Evolutionary conservation across 1,140 invertebrate species (phyloP).

Genomic region (Drosophila orena): DNA sequence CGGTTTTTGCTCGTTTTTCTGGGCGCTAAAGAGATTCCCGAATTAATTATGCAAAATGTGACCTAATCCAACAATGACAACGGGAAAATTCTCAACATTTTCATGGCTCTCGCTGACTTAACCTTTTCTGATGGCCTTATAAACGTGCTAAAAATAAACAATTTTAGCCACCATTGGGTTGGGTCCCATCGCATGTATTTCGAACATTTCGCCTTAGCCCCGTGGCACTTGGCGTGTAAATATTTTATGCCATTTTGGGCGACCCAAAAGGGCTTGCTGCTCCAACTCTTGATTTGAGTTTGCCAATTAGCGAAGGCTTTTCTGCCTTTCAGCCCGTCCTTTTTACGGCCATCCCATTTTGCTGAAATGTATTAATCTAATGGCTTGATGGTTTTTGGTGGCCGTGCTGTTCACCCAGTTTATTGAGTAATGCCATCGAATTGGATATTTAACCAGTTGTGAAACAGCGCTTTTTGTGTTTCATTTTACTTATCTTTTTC

Average conservation of each 20-base stretch:
- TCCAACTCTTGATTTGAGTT: constrained; percentile 66
- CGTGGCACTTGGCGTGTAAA: constrained; percentile 73
- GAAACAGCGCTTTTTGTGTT: constrained; percentile 3
- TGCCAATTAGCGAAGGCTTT: constrained; percentile 66
- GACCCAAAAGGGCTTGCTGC: constrained; percentile 3
- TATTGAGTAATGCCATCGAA: constrained; percentile 6
- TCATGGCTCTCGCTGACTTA: constrained; percentile 64
- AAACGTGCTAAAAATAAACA: constrained; percentile 82
- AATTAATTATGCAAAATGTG: constrained; percentile 81
- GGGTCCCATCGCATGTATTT: constrained; percentile 54
- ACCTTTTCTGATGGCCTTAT: constrained; percentile 77
- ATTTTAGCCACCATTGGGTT: constrained; percentile 45
- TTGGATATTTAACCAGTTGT: not conserved
- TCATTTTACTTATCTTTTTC: too few relatives aligned
- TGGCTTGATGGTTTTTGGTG: constrained; percentile 32
- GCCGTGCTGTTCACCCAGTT: constrained; percentile 13
- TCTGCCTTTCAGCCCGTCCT: constrained; percentile 22
- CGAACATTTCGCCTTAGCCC: constrained; percentile 38
- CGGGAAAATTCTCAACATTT: constrained; percentile 28
- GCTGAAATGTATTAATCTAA: constrained; percentile 54
- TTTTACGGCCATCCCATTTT: constrained; percentile 16
- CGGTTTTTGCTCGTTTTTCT: constrained; percentile 18
- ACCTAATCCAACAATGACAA: constrained; percentile 65
- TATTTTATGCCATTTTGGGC: constrained; percentile 70
- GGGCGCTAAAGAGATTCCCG: constrained; percentile 29